Base-by-base conservation (phyloP, 2,888 invertebrate genomes). In the Leptopilina drosophilae region DNA sequence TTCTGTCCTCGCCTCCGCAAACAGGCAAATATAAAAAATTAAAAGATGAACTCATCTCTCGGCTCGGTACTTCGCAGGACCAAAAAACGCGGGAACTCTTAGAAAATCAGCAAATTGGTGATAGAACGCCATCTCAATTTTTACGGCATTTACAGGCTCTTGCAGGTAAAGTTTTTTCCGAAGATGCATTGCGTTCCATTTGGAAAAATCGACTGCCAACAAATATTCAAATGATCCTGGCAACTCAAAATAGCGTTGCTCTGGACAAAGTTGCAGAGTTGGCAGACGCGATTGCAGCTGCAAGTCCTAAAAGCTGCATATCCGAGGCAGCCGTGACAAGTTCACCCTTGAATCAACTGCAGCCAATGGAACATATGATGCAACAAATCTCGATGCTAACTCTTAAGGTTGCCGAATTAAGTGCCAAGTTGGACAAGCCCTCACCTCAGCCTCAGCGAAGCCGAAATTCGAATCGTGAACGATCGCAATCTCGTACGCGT, bases 101-200 rank as follows among this genome's bases (percentile, higher is more conserved):
- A 12, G 49, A 49, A 49, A 49, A 49, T 12, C 49, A 49, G 3
- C 49, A 49, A 3, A 49, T 49, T 1, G 1, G 49, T 49, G 49
- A 85, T 77, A 66, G 85, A 14, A 85, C 80, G 64, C 87, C 88
- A 5, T 86, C 87, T 2, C 86, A 87, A 73, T 87, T 87, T 59
- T 69, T 88, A 8, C 84, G 85, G 0, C 84, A 86, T 26, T 78
- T 88, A 0, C 77, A 78, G 3, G 42, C 59, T 0, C 79, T 86
- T 0, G 85, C 84, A 0, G 84, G 85, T 14, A 77, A 64, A 1
- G 64, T 42, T 3, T 77, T 84, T 0, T 49, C 80, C 2, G 84
- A 84, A 14, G 76, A 65, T 49, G 53, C 86, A 6, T 46, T 85
- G 6, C 42, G 80, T 33, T 4, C 49, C 1, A 49, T 49, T 2